Conservation (phyloP, 2,113 vertebrate genomes). For the Amblyopsis rosae region DNA sequence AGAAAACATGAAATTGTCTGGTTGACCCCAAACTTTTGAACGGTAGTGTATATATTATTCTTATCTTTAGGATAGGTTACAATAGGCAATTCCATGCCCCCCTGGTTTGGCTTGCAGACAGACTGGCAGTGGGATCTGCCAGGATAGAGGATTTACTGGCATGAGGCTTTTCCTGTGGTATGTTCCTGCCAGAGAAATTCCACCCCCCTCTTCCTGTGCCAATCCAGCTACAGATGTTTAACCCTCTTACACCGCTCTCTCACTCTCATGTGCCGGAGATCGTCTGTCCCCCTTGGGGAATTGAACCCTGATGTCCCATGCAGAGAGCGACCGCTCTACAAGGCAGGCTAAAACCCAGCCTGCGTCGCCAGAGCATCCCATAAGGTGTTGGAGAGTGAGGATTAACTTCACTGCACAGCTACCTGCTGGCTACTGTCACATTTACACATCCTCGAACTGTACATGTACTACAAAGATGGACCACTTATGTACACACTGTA, state of each 20-base stretch:
- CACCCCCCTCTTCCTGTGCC: conserved; percentile 1
- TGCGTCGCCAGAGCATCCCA: no score
- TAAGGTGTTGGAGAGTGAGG: no score
- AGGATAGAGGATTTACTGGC: conserved; percentile 45
- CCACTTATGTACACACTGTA: conserved; percentile 8
- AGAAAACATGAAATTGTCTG: no score
- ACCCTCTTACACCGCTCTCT: conserved; percentile 9
- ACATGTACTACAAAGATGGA: conserved; percentile 3
- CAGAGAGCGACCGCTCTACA: no score
- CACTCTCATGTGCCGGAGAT: background rate
- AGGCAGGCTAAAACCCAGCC: no score
- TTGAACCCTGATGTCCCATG: no score
- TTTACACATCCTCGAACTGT: conserved; percentile 2
- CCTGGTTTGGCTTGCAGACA: conserved; percentile 41
- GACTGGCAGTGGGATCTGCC: conserved; percentile 38
- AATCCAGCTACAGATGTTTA: conserved; percentile 15
- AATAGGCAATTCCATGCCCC: conserved; percentile 40
- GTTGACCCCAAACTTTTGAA: no score
- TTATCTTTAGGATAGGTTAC: background rate
- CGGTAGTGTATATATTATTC: background rate
- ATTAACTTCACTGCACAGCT: no score
- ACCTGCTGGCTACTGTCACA: background rate
- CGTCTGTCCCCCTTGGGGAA: no score
- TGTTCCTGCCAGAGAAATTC: conserved; percentile 30
- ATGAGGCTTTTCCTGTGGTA: conserved; percentile 34